Base-by-base conservation (phyloP, 2,888 invertebrate genomes). In the Drosophila colorata region DNA sequence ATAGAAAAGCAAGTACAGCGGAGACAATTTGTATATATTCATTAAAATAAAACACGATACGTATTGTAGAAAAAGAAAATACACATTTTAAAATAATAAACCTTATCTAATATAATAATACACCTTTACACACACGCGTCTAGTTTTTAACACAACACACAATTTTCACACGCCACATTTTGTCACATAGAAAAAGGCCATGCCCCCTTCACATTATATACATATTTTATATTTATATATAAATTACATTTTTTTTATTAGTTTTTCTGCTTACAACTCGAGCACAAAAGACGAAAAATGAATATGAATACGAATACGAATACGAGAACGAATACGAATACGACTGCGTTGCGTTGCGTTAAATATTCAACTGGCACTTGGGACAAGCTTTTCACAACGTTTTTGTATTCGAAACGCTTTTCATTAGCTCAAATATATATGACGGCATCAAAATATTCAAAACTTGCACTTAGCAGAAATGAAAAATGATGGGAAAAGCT, bases 341-440 rank as follows among this genome's bases (percentile, higher is more conserved):
- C 49, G 80, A 69, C 89, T 49, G 80, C 69, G 81, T 66, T 72
- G 80, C 73, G 80, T 68, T 73, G 69, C 85, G 89, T 60, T 80
- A 64, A 64, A 67, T 73, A 69, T 69, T 75, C 75, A 75, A 84
- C 84, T 84, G 87, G 53, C 78, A 78, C 51, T 85, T 78, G 71
- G 71, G 48, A 46, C 48, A 74, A 87, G 87, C 82, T 83, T 88
- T 86, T 71, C 40, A 48, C 70, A 65, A 47, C 63, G 66, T 67
- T 72, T 73, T 69, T 47, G 68, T 59, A 48, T 64, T 65, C 72
- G 65, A 63, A 73, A 72, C 64, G 67, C 59, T 73, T 80, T 83
- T 81, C 77, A 86, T 82, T 81, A 80, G 72, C 73, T 87, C 65
- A 77, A 48, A 74, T 65, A 66, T 79, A 67, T 69, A 79, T 82